A percentile compares a stretch with the other conserved stretches of the same genome.
Evolutionary conservation across 2,797 vertebrate species (phyloP).

Genomic region (Meriones psammophilus): DNA sequence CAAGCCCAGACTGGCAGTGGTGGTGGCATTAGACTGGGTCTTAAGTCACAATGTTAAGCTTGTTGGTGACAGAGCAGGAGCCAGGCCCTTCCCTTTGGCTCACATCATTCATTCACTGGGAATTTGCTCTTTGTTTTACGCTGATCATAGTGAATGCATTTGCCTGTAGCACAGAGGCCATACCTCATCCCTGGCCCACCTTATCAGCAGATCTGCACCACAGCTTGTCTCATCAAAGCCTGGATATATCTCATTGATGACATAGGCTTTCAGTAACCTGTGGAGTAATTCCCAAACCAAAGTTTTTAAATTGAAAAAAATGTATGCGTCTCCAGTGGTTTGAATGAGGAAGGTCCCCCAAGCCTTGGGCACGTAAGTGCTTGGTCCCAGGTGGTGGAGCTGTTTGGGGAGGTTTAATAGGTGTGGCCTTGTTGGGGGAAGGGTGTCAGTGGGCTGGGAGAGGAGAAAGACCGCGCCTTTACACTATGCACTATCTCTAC

Average conservation of each 20-base stretch:
- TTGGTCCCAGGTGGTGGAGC: background rate
- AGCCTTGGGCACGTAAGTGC: background rate
- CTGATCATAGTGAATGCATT: slow-evolving; percentile 43
- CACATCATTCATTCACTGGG: slow-evolving; percentile 44
- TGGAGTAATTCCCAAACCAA: background rate
- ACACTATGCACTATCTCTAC: background rate
- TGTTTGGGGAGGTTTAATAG: background rate
- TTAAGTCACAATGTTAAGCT: slow-evolving; percentile 44
- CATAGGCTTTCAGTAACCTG: background rate
- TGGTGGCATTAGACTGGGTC: background rate
- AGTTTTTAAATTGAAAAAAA: slow-evolving; percentile 1
- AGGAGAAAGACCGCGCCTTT: background rate
- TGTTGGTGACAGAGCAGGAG: background rate
- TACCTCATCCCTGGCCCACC: background rate
- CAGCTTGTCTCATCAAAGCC: background rate
- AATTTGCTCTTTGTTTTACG: slow-evolving; percentile 41
- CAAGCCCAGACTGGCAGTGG: slow-evolving; percentile 37
- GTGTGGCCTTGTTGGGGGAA: background rate
- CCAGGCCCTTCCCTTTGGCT: background rate
- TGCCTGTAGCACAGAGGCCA: background rate
- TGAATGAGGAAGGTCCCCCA: background rate
- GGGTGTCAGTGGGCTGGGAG: background rate
- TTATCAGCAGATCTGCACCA: background rate
- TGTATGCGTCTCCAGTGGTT: background rate
- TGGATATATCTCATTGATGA: background rate